Evolutionary conservation across 2,797 vertebrate genomes (phyloP).

Genomic region (Sebastes matsubarae): DNA sequence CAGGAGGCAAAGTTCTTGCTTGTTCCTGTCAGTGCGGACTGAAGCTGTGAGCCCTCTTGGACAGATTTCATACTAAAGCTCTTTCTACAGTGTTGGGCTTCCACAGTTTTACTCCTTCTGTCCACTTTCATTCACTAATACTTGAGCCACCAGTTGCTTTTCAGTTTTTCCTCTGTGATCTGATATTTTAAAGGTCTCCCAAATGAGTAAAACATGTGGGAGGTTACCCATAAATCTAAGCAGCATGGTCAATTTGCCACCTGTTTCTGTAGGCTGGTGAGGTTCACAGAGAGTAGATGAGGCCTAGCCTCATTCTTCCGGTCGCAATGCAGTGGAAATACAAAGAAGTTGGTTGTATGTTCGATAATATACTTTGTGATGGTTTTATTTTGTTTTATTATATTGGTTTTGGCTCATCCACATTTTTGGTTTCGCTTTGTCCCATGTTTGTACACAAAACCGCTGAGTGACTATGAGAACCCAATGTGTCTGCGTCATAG

Average conservation of each 20-base stretch:
- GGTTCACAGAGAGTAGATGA: conserved; percentile 53
- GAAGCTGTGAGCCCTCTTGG: conserved; percentile 15
- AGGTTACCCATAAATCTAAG: conserved; percentile 69
- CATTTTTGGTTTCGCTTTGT: background rate
- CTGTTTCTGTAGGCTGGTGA: conserved; percentile 65
- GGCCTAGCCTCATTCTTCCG: conserved; percentile 4
- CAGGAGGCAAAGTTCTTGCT: background rate
- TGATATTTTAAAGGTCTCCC: conserved; percentile 53
- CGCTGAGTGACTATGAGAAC: background rate
- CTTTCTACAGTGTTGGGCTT: background rate
- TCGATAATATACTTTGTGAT: background rate
- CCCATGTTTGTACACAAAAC: conserved; percentile 4
- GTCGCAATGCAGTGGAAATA: conserved; percentile 7
- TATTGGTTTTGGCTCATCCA: background rate
- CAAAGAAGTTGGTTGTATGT: background rate
- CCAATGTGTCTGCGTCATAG: background rate
- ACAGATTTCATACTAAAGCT: conserved; percentile 1
- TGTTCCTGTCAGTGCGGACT: background rate
- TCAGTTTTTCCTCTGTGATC: conserved; percentile 37
- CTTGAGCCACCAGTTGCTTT: conserved; percentile 30
- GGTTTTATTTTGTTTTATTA: background rate
- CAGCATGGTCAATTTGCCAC: conserved; percentile 65
- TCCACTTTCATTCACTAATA: background rate
- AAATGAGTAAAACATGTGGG: conserved; percentile 76
- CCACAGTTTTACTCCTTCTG: conserved; percentile 21